Evolutionary conservation across 2,797 vertebrate species (phyloP).

Genomic region (Typhlichthys eigenmanni): DNA sequence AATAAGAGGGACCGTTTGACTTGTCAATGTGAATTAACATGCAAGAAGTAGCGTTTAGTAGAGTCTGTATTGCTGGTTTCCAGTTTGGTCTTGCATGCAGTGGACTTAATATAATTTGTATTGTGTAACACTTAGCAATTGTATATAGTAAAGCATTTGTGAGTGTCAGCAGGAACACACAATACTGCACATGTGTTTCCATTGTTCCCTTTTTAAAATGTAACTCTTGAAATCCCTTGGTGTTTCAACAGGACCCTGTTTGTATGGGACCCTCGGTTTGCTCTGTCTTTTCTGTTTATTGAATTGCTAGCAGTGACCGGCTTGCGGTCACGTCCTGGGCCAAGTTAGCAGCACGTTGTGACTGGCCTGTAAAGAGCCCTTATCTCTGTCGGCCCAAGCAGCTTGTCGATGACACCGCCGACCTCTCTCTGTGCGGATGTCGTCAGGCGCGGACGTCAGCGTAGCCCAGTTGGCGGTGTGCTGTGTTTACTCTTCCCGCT

Average conservation of each 20-base stretch:
- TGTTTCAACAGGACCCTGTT: not conserved
- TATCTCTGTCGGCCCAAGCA: slow-evolving; percentile 55
- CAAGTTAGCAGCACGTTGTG: slow-evolving; percentile 36
- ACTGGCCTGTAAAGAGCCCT: slow-evolving; percentile 43
- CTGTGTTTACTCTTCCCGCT: slow-evolving; percentile 58
- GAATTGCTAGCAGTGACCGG: not conserved
- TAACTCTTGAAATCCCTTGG: not conserved
- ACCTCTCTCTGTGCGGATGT: slow-evolving; percentile 69
- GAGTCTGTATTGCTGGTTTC: no score
- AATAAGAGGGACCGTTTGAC: no score
- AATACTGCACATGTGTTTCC: not conserved
- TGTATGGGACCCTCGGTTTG: not conserved
- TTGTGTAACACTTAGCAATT: no score
- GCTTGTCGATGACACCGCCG: slow-evolving; percentile 43
- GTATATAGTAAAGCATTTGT: no score
- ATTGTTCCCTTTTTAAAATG: slow-evolving; percentile 31
- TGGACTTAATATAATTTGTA: no score
- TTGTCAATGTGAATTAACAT: no score
- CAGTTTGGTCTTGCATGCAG: no score
- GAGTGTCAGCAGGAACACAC: no score
- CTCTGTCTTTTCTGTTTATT: not conserved
- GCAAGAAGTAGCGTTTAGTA: no score
- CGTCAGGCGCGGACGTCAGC: slow-evolving; percentile 52
- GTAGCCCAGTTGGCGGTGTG: slow-evolving; percentile 42
- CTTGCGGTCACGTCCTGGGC: slow-evolving; percentile 1